Evolutionary conservation across 2,797 vertebrate genomes (phyloP).

Genomic region (Octomys mimax): DNA sequence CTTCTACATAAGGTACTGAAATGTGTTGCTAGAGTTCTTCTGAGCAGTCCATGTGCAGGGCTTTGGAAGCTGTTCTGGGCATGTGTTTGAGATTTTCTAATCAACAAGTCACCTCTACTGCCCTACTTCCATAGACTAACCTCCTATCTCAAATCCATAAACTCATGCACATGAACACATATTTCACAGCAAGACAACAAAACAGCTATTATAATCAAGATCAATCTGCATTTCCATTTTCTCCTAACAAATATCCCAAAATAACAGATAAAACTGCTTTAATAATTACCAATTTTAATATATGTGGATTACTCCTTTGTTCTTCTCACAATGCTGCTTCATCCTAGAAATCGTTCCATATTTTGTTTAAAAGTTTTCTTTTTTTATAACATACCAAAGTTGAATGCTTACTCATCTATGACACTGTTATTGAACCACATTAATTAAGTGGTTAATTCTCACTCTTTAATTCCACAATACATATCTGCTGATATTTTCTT

Average conservation of each 20-base stretch:
- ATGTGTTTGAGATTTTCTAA: neutral
- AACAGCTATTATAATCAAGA: neutral
- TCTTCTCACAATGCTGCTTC: neutral
- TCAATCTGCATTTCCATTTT: neutral
- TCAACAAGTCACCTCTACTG: neutral
- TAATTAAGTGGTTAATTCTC: neutral
- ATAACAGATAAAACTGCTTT: neutral
- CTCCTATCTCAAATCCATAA: neutral
- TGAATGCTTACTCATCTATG: neutral
- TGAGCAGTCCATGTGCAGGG: neutral
- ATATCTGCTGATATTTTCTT: neutral
- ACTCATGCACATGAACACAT: neutral
- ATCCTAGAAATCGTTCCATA: neutral
- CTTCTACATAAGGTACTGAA: neutral
- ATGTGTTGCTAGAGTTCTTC: neutral
- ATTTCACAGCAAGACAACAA: neutral
- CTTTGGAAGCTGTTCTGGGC: too few relatives aligned
- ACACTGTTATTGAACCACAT: neutral
- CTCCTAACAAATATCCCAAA: neutral
- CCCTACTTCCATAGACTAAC: neutral
- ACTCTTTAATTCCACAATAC: neutral
- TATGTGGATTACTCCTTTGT: neutral
- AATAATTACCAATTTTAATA: neutral
- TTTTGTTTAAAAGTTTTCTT: neutral
- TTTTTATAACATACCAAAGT: neutral